Evolutionary conservation across 2,888 invertebrate genomes (phyloP).

Genomic region (Drosophila acutilabella): DNA sequence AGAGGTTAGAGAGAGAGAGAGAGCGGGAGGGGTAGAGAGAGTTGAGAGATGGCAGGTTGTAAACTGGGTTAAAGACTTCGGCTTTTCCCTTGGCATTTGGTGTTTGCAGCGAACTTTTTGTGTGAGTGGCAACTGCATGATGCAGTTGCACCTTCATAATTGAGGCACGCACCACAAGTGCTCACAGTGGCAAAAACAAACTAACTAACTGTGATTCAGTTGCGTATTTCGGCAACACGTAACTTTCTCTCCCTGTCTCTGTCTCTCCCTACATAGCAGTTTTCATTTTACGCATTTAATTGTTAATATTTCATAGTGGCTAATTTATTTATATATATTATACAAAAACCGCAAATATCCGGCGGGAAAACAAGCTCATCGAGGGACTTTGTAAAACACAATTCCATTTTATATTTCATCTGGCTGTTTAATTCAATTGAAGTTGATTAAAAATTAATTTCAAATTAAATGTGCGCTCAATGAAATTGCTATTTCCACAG

Average conservation of each 20-base stretch:
- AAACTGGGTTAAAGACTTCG: slow-evolving; percentile 75
- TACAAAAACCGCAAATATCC: slow-evolving; percentile 48
- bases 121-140: slow-evolving; percentile 35
- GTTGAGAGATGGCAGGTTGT: slow-evolving; percentile 16
- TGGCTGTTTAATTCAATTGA: slow-evolving; percentile 70
- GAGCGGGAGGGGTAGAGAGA: not conserved
- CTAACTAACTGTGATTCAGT: not conserved
- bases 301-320: slow-evolving; percentile 57
- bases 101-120: slow-evolving; percentile 35
- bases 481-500: slow-evolving; percentile 56
- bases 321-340: slow-evolving; percentile 68
- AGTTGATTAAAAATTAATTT: slow-evolving; percentile 76
- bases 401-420: slow-evolving; percentile 25
- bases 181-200: slow-evolving; percentile 4
- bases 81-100: slow-evolving; percentile 75
- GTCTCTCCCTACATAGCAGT: slow-evolving; percentile 38
- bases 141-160: slow-evolving; percentile 59
- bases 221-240: not conserved
- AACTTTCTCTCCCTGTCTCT: not conserved
- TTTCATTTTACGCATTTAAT: slow-evolving; percentile 64
- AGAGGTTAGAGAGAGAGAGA: not conserved
- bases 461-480: slow-evolving; percentile 72
- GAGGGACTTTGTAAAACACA: slow-evolving; percentile 12
- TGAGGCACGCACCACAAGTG: slow-evolving; percentile 65
- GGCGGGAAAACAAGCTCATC: not conserved